A percentile compares a stretch with the other conserved stretches of the same genome.
Evolutionary conservation across 2,797 vertebrate genomes (phyloP).

Genomic region (Sebastes miniatus): DNA sequence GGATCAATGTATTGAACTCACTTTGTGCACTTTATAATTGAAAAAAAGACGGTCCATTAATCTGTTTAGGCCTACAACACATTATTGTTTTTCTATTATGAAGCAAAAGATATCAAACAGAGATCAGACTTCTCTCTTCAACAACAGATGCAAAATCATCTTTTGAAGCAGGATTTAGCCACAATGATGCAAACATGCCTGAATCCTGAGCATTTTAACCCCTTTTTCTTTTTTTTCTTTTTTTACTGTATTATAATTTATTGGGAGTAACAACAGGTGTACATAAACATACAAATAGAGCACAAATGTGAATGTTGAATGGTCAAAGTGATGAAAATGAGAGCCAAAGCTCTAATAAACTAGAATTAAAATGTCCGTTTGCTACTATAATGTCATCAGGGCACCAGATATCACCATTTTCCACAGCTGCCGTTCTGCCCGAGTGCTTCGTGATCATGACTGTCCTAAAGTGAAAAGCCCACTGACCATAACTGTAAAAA

Average conservation of each 20-base stretch:
- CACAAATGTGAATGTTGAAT: no score
- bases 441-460: background rate
- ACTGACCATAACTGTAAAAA: conserved; percentile 15
- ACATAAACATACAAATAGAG: no score
- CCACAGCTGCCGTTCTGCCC: background rate
- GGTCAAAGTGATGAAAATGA: background rate
- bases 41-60: background rate
- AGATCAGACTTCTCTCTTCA: background rate
- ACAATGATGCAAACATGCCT: background rate
- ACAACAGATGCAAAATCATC: background rate
- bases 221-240: no score
- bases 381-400: background rate
- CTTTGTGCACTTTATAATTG: background rate
- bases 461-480: conserved; percentile 9
- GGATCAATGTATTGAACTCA: conserved; percentile 4
- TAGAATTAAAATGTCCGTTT: background rate
- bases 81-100: background rate
- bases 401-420: background rate
- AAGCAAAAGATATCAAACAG: background rate
- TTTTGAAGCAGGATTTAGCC: background rate
- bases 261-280: no score
- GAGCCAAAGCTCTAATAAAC: background rate
- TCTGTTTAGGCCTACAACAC: background rate
- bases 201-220: background rate
- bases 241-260: no score